A percentile compares a stretch with the other conserved stretches of the same genome.
These are phyloP conservation scores for Riptortus pedestris DNA, from an alignment of 1,140 invertebrate species.

Conservation along the genomic window DNA sequence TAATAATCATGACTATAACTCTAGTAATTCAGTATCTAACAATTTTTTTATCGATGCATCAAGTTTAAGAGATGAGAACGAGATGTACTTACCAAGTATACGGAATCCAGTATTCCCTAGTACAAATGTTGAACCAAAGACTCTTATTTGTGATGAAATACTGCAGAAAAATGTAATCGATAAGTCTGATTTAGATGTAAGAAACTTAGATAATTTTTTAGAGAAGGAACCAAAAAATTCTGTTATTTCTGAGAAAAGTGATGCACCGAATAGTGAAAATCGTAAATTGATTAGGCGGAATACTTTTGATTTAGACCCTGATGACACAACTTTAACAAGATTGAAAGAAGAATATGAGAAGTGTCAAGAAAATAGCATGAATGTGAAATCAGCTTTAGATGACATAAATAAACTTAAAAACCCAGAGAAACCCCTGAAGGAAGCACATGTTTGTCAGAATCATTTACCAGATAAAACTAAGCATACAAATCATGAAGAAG, in stretches of 20 bases:
- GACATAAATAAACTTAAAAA: no score
- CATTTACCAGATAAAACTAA: no score
- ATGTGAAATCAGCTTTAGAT: no score
- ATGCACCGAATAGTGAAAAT: conserved; percentile 1
- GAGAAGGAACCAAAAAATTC: neutral
- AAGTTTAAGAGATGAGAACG: conserved; percentile 53
- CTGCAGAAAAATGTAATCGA: neutral
- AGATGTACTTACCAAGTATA: conserved; percentile 32
- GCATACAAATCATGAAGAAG: no score
- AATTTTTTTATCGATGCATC: conserved; percentile 62
- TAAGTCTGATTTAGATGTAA: conserved; percentile 22
- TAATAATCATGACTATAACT: neutral
- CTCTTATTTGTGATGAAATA: conserved; percentile 9
- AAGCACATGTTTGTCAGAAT: no score
- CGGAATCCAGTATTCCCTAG: conserved; percentile 27
- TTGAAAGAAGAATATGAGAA: conserved; percentile 47
- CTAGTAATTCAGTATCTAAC: conserved; percentile 20
- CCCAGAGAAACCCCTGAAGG: no score
- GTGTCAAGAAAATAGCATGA: conserved; percentile 36
- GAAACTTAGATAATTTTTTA: neutral
- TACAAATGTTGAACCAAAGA: conserved; percentile 22
- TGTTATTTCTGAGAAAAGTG: conserved; percentile 7
- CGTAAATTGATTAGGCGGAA: conserved; percentile 41
- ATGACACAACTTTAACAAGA: conserved; percentile 39
- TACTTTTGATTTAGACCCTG: conserved; percentile 42